phyloP scores from a whole-genome alignment of 2,888 invertebrate species.

The Drosophila eohydei region DNA sequence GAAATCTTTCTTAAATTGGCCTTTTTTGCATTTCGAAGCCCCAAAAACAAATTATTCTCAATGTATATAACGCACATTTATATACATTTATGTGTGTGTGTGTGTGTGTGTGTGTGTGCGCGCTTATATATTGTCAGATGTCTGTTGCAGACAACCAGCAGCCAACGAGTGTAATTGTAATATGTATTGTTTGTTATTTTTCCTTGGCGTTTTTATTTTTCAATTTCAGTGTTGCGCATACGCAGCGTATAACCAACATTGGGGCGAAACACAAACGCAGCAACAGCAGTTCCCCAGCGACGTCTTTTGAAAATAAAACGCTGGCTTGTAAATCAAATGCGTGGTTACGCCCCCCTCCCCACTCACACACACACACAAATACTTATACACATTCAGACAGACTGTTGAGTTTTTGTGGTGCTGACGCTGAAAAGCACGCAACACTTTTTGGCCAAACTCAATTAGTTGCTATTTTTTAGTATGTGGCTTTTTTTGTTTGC shows the following conservation, averaged over 20 bases:
- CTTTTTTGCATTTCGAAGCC: slow-evolving; percentile 29
- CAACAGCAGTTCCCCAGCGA: slow-evolving; percentile 22
- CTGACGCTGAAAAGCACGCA: slow-evolving; percentile 46
- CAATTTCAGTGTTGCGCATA: slow-evolving; percentile 59
- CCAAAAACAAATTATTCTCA: slow-evolving; percentile 3
- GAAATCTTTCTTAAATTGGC: slow-evolving; percentile 20
- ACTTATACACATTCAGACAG: slow-evolving; percentile 3
- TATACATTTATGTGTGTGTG: neutral
- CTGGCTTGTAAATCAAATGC: slow-evolving; percentile 57
- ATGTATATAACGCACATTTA: slow-evolving; percentile 11
- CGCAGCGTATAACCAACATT: slow-evolving; percentile 32
- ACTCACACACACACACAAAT: neutral
- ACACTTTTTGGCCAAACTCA: slow-evolving; percentile 62
- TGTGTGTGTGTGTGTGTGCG: neutral
- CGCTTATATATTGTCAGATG: slow-evolving; percentile 51
- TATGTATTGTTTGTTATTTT: slow-evolving; percentile 28
- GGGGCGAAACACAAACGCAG: slow-evolving; percentile 3
- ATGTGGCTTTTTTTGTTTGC: slow-evolving; percentile 24
- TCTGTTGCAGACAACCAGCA: slow-evolving; percentile 49
- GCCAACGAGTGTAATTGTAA: slow-evolving; percentile 31
- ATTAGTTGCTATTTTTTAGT: slow-evolving; percentile 59
- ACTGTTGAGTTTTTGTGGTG: slow-evolving; percentile 26
- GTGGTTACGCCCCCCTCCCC: slow-evolving; percentile 11
- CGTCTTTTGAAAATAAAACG: slow-evolving; percentile 39
- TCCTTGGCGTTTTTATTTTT: slow-evolving; percentile 25